phyloP scores from a whole-genome alignment of 2,888 invertebrate species.

The Heteromurus nitidus region DNA sequence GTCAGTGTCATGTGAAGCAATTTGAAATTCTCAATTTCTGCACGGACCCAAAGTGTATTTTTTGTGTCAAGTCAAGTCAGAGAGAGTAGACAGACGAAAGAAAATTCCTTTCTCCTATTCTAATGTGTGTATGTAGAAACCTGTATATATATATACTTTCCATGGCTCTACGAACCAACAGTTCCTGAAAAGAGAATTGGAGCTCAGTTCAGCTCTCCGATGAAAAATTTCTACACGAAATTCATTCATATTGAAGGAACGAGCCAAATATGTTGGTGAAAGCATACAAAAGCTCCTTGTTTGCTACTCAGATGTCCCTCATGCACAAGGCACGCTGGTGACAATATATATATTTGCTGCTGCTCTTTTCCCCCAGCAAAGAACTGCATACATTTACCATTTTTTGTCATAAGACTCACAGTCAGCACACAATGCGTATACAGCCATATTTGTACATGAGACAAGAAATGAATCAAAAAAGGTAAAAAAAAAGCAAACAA shows the following conservation, averaged over 20 bases:
- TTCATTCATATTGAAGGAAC: constrained; percentile 20
- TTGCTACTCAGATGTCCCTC: not conserved
- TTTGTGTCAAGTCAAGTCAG: not conserved
- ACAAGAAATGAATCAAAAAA: constrained; percentile 8
- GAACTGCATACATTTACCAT: too few relatives aligned
- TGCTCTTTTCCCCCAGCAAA: not conserved
- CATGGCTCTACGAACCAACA: not conserved
- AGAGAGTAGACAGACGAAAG: not conserved
- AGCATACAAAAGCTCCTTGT: not conserved
- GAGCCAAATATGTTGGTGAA: not conserved
- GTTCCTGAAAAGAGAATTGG: not conserved
- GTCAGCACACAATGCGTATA: not conserved
- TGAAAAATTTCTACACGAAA: constrained; percentile 10
- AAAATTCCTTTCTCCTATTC: constrained; percentile 4
- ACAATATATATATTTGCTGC: constrained; percentile 7
- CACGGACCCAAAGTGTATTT: not conserved
- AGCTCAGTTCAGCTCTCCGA: not conserved
- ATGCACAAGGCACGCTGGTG: not conserved
- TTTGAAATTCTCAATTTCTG: constrained; percentile 23
- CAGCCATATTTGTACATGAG: not conserved
- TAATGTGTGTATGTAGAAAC: not conserved
- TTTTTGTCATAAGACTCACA: too few relatives aligned
- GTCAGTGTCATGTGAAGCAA: constrained; percentile 6
- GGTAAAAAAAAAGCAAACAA: constrained; percentile 10
- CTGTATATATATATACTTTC: not conserved